These are phyloP conservation scores for Paraplagusia blochii DNA, from an alignment of 2,113 vertebrate genomes.

Conservation along the genomic window DNA sequence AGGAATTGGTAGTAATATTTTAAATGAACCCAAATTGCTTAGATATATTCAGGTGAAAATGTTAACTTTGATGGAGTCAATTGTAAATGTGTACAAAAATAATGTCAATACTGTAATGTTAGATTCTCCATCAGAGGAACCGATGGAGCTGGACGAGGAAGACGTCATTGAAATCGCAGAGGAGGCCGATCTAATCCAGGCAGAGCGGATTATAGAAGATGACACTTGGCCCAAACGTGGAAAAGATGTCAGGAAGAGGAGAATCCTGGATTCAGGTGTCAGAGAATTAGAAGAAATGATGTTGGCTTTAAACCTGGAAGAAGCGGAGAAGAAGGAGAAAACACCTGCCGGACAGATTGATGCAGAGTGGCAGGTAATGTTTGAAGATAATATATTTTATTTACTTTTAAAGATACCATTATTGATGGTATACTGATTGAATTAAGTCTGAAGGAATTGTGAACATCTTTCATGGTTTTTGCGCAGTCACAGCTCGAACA, in stretches of 20 bases:
- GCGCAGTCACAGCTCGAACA: too few species aligned
- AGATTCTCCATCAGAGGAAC: slow-evolving; percentile 44
- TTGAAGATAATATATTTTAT: background rate
- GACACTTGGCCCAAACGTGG: slow-evolving; percentile 44
- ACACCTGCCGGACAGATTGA: slow-evolving; percentile 27
- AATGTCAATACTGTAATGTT: background rate
- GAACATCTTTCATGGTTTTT: too few species aligned
- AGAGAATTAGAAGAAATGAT: slow-evolving; percentile 65
- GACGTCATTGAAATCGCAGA: slow-evolving; percentile 81
- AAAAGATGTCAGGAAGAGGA: slow-evolving; percentile 11
- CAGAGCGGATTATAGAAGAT: slow-evolving; percentile 84
- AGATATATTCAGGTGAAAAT: too few species aligned
- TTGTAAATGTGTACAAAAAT: background rate
- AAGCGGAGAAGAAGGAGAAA: slow-evolving; percentile 22
- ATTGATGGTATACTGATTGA: too few species aligned
- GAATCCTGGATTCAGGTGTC: slow-evolving; percentile 37
- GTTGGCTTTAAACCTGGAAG: slow-evolving; percentile 79
- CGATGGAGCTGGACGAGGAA: slow-evolving; percentile 59
- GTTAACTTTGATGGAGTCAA: background rate
- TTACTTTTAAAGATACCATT: too few species aligned
- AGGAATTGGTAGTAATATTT: too few species aligned
- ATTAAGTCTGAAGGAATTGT: too few species aligned
- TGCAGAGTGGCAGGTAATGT: slow-evolving; percentile 61
- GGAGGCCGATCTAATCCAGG: slow-evolving; percentile 88
- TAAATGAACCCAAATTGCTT: too few species aligned